These are phyloP conservation scores for Miltochrista miniata DNA, from an alignment of 2,888 invertebrate species.

Conservation along the genomic window DNA sequence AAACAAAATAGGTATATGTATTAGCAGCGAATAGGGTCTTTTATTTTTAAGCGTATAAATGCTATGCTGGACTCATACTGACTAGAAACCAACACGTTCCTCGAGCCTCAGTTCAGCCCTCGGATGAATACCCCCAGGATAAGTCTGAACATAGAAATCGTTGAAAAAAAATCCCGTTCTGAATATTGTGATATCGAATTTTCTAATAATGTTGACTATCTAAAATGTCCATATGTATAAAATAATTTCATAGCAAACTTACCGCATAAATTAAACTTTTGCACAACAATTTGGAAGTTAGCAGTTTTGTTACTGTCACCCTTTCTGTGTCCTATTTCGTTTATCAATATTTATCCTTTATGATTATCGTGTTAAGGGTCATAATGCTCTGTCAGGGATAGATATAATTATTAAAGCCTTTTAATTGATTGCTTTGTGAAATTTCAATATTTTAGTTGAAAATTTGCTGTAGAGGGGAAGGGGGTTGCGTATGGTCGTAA, in stretches of 20 bases:
- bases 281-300: constrained; percentile 61
- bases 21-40: too few relatives aligned
- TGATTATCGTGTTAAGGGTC: constrained; percentile 28
- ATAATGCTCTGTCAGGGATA: constrained; percentile 32
- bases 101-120: too few relatives aligned
- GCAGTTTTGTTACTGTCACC: constrained; percentile 62
- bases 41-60: too few relatives aligned
- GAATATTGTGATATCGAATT: neutral
- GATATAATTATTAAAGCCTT: constrained; percentile 40
- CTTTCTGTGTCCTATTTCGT: constrained; percentile 47
- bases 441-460: constrained; percentile 24
- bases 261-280: constrained; percentile 68
- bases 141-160: too few relatives aligned
- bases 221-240: constrained; percentile 41
- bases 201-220: constrained; percentile 15
- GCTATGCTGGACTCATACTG: too few relatives aligned
- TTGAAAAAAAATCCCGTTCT: too few relatives aligned
- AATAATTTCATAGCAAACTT: constrained; percentile 59
- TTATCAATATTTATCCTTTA: constrained; percentile 46
- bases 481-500: neutral
- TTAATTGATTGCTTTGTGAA: constrained; percentile 51
- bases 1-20: too few relatives aligned
- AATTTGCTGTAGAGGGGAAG: constrained; percentile 12
- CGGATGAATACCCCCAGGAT: too few relatives aligned
- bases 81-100: too few relatives aligned